Evolutionary conservation across 2,113 vertebrate species (phyloP).

Genomic region (Pangasianodon hypophthalmus): DNA sequence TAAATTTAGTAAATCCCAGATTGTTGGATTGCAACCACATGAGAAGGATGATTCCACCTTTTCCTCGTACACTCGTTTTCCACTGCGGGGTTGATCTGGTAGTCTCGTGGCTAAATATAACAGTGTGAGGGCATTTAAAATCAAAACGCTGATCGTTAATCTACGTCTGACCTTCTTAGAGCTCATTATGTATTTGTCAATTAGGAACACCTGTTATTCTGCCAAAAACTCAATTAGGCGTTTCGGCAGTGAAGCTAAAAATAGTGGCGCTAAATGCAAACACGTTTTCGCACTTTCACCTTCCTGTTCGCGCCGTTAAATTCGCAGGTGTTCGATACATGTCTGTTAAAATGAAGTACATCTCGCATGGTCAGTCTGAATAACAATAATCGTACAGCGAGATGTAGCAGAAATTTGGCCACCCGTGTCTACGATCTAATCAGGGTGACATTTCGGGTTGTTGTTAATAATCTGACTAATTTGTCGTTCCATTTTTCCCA

Average conservation of each 20-base stretch:
- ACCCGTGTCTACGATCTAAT: neutral
- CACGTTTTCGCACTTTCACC: conserved; percentile 58
- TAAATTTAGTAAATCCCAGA: neutral
- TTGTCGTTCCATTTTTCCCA: neutral
- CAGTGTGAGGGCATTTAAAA: neutral
- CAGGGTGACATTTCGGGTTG: neutral
- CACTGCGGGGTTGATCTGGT: neutral
- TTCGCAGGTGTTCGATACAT: conserved; percentile 60
- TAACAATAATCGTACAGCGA: neutral
- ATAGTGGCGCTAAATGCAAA: conserved; percentile 68
- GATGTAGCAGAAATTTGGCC: neutral
- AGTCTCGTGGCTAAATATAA: neutral
- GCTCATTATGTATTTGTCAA: conserved; percentile 67
- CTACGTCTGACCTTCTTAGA: conserved; percentile 65
- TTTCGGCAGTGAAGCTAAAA: conserved; percentile 73
- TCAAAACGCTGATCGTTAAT: conserved; percentile 54
- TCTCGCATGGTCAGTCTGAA: neutral
- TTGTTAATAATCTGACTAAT: neutral
- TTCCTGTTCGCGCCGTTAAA: conserved; percentile 52
- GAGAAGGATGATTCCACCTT: too few species aligned
- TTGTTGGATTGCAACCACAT: neutral
- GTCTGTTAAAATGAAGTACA: neutral
- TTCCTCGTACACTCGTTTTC: neutral
- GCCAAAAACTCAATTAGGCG: conserved; percentile 77
- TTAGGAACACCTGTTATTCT: conserved; percentile 76